A percentile compares a stretch with the other conserved stretches of the same genome.
Evolutionary conservation across 2,113 vertebrate genomes (phyloP).

Genomic region (Natator depressus): DNA sequence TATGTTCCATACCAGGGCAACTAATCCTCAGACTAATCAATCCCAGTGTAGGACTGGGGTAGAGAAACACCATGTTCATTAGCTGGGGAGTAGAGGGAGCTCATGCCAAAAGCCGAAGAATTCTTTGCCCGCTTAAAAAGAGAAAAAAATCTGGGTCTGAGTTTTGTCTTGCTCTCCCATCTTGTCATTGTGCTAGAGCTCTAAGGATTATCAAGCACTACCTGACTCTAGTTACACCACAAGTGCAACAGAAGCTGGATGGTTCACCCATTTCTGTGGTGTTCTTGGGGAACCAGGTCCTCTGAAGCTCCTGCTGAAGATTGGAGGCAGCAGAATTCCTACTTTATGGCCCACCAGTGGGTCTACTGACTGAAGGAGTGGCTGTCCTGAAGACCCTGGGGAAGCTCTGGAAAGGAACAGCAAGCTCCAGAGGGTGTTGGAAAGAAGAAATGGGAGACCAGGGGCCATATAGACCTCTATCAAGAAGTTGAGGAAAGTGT

Average conservation of each 20-base stretch:
- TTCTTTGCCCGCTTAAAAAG: neutral
- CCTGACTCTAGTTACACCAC: too few species aligned
- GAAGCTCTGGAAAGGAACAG: too few species aligned
- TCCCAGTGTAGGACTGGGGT: neutral
- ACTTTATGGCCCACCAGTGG: too few species aligned
- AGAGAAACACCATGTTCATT: neutral
- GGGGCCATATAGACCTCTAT: too few species aligned
- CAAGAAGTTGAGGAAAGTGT: too few species aligned
- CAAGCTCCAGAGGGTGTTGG: too few species aligned
- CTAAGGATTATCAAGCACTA: neutral
- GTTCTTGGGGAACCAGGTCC: neutral
- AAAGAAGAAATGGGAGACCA: too few species aligned
- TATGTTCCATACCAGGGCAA: neutral
- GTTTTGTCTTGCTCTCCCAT: neutral
- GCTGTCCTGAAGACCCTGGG: too few species aligned
- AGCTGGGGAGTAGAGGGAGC: neutral
- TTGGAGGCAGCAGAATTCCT: too few species aligned
- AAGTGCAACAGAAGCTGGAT: neutral
- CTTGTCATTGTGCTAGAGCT: neutral
- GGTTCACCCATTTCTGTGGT: neutral
- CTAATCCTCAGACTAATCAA: neutral
- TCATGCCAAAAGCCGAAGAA: too few species aligned
- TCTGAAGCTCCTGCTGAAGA: too few species aligned
- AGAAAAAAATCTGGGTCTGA: neutral
- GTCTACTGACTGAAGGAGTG: too few species aligned